Evolutionary conservation across 2,113 vertebrate species (phyloP).

Genomic region (Chionis minor): DNA sequence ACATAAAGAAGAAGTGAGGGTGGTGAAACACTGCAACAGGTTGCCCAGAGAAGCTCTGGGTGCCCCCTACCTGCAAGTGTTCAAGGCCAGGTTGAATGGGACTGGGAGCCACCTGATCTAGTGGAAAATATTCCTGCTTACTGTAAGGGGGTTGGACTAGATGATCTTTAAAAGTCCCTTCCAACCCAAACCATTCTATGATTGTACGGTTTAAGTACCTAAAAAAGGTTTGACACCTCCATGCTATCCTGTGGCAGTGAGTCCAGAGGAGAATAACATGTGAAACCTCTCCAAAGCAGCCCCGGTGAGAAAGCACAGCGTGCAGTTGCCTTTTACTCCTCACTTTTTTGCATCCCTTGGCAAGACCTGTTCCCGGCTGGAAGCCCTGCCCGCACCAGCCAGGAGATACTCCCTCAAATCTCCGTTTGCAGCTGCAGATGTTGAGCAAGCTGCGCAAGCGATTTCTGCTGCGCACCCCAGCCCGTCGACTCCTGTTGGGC

Average conservation of each 20-base stretch:
- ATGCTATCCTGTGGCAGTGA: background rate
- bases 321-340: background rate
- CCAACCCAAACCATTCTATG: no score
- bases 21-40: no score
- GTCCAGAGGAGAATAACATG: background rate
- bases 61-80: no score
- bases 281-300: background rate
- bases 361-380: background rate
- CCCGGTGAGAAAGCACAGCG: fast-evolving
- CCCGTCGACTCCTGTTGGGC: background rate
- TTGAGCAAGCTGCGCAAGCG: background rate
- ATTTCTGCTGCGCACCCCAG: background rate
- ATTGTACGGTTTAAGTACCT: background rate
- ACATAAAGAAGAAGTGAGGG: no score
- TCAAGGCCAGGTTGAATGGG: no score
- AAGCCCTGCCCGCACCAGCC: background rate
- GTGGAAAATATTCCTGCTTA: no score
- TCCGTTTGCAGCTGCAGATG: background rate
- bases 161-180: no score
- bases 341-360: background rate
- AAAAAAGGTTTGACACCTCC: background rate
- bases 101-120: no score
- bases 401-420: background rate
- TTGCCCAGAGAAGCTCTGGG: no score
- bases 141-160: no score